phyloP scores from a whole-genome alignment of 2,888 invertebrate genomes.

The Agrochola lychnidis region DNA sequence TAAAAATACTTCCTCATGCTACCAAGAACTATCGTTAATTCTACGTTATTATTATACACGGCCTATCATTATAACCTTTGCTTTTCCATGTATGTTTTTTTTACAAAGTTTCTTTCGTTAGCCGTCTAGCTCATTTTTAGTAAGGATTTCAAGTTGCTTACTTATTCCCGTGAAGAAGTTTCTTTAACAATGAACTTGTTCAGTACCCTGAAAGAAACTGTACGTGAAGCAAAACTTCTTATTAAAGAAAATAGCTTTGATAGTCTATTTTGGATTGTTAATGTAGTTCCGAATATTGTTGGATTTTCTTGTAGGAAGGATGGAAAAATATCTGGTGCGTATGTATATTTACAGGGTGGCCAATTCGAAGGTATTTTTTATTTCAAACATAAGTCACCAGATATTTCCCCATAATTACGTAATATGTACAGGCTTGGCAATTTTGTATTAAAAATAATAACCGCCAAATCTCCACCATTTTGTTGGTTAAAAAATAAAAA shows the following conservation, averaged over 20 bases:
- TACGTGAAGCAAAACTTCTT: constrained; percentile 60
- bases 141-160: background rate
- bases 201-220: constrained; percentile 43
- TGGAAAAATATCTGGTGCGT: constrained; percentile 70
- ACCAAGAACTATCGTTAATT: constrained; percentile 25
- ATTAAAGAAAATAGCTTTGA: constrained; percentile 72
- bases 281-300: constrained; percentile 72
- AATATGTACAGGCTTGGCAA: too few species aligned
- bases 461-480: too few species aligned
- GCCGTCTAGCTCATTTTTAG: background rate
- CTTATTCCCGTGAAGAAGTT: background rate
- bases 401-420: too few species aligned
- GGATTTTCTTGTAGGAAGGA: constrained; percentile 76
- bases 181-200: constrained; percentile 59
- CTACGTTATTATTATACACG: constrained; percentile 19
- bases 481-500: too few species aligned
- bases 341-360: background rate
- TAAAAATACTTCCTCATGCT: background rate
- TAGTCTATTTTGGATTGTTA: constrained; percentile 77
- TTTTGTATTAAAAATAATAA: too few species aligned
- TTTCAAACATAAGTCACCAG: background rate
- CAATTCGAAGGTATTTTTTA: background rate
- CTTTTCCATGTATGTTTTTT: background rate
- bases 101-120: background rate
- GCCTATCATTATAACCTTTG: constrained; percentile 30